These are phyloP conservation scores for Conops quadrifasciatus DNA, from an alignment of 2,888 invertebrate genomes.

Conservation along the genomic window DNA sequence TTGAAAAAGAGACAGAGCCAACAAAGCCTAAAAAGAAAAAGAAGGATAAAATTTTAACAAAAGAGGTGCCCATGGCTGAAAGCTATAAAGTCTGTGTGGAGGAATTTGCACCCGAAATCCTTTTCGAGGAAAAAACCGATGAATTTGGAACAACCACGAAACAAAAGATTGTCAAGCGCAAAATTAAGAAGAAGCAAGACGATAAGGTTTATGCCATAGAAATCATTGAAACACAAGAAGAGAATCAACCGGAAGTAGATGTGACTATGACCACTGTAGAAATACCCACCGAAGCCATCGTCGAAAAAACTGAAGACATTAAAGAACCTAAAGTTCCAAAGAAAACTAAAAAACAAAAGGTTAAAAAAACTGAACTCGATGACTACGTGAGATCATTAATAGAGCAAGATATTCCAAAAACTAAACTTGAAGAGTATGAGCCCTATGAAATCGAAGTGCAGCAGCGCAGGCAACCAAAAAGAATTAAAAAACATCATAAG, in stretches of 20 bases:
- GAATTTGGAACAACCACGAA: constrained; percentile 55
- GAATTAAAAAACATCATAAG: constrained; percentile 61
- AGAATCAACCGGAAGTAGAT: constrained; percentile 63
- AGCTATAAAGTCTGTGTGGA: constrained; percentile 50
- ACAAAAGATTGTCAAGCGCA: constrained; percentile 58
- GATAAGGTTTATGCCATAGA: constrained; percentile 64
- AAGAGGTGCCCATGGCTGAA: constrained; percentile 36
- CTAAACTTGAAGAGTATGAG: constrained; percentile 62
- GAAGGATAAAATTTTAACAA: constrained; percentile 43
- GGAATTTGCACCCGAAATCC: constrained; percentile 59
- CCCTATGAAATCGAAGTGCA: constrained; percentile 55
- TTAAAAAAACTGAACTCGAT: constrained; percentile 54
- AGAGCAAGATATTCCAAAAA: constrained; percentile 59
- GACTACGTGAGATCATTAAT: constrained; percentile 57
- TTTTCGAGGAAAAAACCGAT: constrained; percentile 60
- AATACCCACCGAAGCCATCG: constrained; percentile 48
- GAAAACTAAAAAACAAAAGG: constrained; percentile 54
- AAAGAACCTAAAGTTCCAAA: constrained; percentile 48
- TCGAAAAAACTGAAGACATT: constrained; percentile 28
- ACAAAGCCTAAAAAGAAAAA: constrained; percentile 45
- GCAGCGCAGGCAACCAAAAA: constrained; percentile 59
- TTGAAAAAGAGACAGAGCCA: constrained; percentile 36
- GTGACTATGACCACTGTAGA: constrained; percentile 65
- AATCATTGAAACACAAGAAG: constrained; percentile 63
- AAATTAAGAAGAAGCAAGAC: constrained; percentile 63